Evolutionary conservation across 2,113 vertebrate genomes (phyloP).

Genomic region (Sterrhoptilus dennistouni): DNA sequence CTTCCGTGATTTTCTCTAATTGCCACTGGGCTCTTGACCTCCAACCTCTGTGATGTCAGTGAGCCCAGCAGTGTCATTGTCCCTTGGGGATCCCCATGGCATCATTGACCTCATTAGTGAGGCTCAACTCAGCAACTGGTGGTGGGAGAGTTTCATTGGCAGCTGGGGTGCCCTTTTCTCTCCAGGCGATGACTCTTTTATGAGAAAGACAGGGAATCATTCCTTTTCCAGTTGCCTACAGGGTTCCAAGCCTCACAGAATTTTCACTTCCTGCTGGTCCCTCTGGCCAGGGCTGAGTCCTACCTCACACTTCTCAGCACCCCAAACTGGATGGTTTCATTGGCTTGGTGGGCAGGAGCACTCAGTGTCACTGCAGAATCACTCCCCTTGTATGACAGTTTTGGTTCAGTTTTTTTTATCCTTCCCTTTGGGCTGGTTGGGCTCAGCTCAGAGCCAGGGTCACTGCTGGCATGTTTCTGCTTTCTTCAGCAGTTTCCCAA

Average conservation of each 20-base stretch:
- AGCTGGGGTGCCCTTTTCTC: neutral
- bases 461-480: rapidly evolving
- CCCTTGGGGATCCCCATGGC: neutral
- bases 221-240: neutral
- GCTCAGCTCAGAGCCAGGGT: neutral
- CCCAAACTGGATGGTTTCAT: neutral
- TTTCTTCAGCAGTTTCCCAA: neutral
- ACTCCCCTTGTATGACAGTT: neutral
- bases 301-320: neutral
- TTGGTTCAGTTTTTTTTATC: neutral
- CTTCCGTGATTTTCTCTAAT: neutral
- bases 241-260: neutral
- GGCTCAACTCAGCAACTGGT: neutral
- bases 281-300: neutral
- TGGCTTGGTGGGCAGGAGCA: neutral
- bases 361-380: neutral
- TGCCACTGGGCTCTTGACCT: neutral
- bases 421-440: neutral
- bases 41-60: neutral
- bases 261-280: neutral
- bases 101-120: neutral
- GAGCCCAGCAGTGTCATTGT: neutral
- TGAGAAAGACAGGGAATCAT: rapidly evolving
- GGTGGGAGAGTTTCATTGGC: neutral
- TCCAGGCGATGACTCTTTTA: neutral